Conservation (phyloP, 2,888 invertebrate genomes). For the Fragum fragum region DNA sequence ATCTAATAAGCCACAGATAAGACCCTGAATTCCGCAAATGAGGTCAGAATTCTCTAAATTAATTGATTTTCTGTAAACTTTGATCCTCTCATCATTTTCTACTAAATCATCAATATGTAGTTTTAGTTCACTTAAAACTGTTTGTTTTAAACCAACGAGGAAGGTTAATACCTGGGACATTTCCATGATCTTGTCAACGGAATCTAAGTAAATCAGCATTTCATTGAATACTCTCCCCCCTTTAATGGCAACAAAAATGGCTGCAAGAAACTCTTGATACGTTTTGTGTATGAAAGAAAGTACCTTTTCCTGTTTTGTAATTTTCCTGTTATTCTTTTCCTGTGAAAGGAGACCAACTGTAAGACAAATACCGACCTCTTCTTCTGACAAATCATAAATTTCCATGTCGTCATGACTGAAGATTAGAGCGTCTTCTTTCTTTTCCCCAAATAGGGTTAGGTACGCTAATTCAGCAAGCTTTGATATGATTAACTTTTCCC, state of each 20-base stretch:
- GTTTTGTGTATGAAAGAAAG: conserved; percentile 22
- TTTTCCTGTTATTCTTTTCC: background rate
- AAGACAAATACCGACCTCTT: background rate
- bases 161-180: conserved; percentile 5
- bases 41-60: background rate
- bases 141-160: background rate
- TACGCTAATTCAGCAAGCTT: background rate
- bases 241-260: background rate
- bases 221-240: background rate
- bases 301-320: background rate
- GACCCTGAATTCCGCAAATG: background rate
- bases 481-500: background rate
- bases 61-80: background rate
- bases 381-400: conserved; percentile 9
- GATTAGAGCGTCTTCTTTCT: background rate
- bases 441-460: background rate
- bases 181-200: background rate
- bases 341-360: conserved; percentile 22
- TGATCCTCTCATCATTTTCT: background rate
- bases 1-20: background rate
- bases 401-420: background rate
- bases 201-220: background rate
- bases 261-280: conserved; percentile 24
- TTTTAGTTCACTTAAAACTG: background rate
- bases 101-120: background rate